phyloP scores from a whole-genome alignment of 2,888 invertebrate species.

The Drosophila parthenogenetica region DNA sequence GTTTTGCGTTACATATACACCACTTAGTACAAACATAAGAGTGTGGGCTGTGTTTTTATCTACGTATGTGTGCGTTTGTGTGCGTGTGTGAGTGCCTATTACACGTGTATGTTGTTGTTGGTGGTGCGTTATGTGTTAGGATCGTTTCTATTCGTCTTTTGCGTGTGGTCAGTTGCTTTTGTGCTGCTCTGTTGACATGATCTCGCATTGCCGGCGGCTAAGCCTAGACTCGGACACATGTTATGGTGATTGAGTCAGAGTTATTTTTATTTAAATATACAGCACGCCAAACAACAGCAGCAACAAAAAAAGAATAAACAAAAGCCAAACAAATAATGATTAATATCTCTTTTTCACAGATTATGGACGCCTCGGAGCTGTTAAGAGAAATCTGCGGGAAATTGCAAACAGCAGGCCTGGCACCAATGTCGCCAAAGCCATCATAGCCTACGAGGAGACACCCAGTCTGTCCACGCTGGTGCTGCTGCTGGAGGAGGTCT shows the following conservation, averaged over 20 bases:
- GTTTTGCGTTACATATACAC: constrained; percentile 1
- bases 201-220: constrained; percentile 26
- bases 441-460: constrained; percentile 68
- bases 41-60: constrained; percentile 1
- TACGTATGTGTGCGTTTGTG: not conserved
- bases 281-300: not conserved
- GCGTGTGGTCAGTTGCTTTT: constrained; percentile 30
- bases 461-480: constrained; percentile 69
- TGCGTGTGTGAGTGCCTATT: constrained; percentile 4
- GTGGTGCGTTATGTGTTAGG: constrained; percentile 16
- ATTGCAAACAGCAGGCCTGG: constrained; percentile 73
- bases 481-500: constrained; percentile 77
- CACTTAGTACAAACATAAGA: not conserved
- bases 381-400: constrained; percentile 51
- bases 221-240: constrained; percentile 16
- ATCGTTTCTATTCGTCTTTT: constrained; percentile 19
- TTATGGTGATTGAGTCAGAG: constrained; percentile 67
- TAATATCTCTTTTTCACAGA: constrained; percentile 14
- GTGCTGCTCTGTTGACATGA: constrained; percentile 44
- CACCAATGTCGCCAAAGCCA: constrained; percentile 76
- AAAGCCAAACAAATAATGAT: constrained; percentile 4
- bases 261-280: constrained; percentile 51
- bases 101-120: constrained; percentile 42
- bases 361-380: constrained; percentile 18
- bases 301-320: constrained; percentile 14